Evolutionary conservation across 2,888 invertebrate genomes (phyloP).

Genomic region (Ypsolopha scabrella): DNA sequence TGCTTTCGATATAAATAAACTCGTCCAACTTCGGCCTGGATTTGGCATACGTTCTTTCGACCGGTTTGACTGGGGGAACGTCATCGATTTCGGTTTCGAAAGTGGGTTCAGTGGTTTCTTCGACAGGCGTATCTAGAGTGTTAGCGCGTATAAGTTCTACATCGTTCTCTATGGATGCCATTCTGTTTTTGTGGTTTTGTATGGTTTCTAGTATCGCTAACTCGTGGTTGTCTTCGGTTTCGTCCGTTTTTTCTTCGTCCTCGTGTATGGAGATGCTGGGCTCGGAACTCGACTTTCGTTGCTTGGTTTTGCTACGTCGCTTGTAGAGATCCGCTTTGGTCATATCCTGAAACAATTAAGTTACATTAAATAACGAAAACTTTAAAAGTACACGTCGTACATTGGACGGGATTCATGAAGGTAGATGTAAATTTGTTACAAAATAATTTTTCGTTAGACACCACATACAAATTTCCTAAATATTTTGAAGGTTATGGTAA

Average conservation of each 20-base stretch:
- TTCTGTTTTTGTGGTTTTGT: slow-evolving; percentile 40
- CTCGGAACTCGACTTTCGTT: slow-evolving; percentile 35
- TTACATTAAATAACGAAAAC: too few species aligned
- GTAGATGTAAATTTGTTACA: too few species aligned
- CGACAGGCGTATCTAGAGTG: slow-evolving; percentile 40
- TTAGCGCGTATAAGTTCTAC: slow-evolving; percentile 52
- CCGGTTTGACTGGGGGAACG: slow-evolving; percentile 46
- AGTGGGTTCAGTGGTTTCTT: slow-evolving; percentile 28
- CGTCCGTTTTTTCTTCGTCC: slow-evolving; percentile 19
- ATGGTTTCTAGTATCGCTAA: slow-evolving; percentile 36
- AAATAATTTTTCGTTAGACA: too few species aligned
- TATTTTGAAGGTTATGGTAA: too few species aligned
- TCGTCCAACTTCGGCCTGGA: slow-evolving; percentile 52
- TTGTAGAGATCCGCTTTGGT: slow-evolving; percentile 62
- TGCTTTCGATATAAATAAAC: slow-evolving; percentile 54
- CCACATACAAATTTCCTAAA: too few species aligned
- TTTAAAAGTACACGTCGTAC: too few species aligned
- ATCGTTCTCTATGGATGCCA: slow-evolving; percentile 54
- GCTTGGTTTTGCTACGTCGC: slow-evolving; percentile 54
- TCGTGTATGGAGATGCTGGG: slow-evolving; percentile 14
- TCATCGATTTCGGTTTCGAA: slow-evolving; percentile 37
- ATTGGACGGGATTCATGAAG: too few species aligned
- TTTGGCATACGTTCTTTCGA: slow-evolving; percentile 54
- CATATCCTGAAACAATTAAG: slow-evolving; percentile 48
- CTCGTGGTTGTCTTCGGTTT: slow-evolving; percentile 19